Percentiles rank a stretch among this genome's conserved stretches.
phyloP scores from a whole-genome alignment of 1,140 invertebrate species.

The Battus philenor region DNA sequence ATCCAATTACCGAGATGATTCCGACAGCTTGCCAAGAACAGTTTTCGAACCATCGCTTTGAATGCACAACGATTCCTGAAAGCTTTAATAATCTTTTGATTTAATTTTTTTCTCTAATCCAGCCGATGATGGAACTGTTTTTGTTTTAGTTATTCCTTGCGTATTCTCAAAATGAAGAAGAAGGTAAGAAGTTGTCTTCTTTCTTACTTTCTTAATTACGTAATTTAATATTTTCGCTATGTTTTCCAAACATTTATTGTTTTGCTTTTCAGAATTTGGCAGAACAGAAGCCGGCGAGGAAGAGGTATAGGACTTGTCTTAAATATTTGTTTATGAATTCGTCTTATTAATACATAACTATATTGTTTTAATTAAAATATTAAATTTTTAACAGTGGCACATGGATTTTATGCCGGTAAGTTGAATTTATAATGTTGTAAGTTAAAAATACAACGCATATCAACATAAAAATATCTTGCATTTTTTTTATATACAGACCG shows the following conservation, averaged over 20 bases:
- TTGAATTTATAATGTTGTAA: constrained; percentile 14
- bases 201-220: no score
- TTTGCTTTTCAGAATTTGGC: constrained; percentile 27
- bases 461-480: no score
- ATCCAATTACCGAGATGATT: no score
- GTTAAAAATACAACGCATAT: no score
- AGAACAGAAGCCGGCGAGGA: constrained; percentile 41
- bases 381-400: constrained; percentile 48
- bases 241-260: no score
- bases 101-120: background rate
- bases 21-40: no score
- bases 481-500: no score
- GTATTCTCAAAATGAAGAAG: constrained; percentile 25
- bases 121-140: constrained; percentile 1
- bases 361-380: background rate
- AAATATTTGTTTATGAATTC: no score
- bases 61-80: no score
- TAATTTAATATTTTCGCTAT: background rate
- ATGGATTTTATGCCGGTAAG: constrained; percentile 71
- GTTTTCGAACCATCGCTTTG: no score
- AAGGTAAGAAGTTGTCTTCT: constrained; percentile 18
- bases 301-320: constrained; percentile 30
- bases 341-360: no score
- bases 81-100: no score
- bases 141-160: constrained; percentile 20